Evolutionary conservation across 2,888 invertebrate genomes (phyloP).

Genomic region (Balanococcus diminutus): DNA sequence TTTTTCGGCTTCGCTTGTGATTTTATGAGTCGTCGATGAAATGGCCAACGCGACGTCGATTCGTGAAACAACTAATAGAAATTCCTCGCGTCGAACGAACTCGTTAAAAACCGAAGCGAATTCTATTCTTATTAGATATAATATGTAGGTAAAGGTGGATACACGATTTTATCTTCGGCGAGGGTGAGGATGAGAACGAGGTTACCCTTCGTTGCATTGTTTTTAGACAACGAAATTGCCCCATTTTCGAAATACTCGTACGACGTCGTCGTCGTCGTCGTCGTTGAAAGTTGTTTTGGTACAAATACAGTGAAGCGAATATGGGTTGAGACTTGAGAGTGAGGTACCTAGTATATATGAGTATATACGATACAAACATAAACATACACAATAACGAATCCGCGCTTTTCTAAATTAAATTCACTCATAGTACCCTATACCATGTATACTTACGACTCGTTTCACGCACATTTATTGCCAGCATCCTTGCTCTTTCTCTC

Average conservation of each 20-base stretch:
- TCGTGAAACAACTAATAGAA: not conserved
- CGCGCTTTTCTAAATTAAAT: not conserved
- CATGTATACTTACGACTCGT: not conserved
- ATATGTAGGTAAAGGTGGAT: not conserved
- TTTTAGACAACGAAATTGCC: not conserved
- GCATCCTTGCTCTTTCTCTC: not conserved
- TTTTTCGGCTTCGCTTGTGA: not conserved
- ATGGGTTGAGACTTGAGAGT: not conserved
- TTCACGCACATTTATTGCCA: not conserved
- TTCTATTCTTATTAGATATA: not conserved
- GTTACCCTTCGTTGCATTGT: not conserved
- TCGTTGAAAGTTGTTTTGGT: no score
- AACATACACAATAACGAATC: not conserved
- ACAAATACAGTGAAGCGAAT: not conserved
- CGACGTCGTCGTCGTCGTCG: not conserved
- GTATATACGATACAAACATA: not conserved
- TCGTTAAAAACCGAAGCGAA: not conserved
- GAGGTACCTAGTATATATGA: no score
- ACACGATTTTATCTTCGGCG: not conserved
- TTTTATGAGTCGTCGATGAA: not conserved
- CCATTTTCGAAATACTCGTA: not conserved
- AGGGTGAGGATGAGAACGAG: not conserved
- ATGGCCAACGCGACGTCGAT: not conserved
- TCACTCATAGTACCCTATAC: not conserved
- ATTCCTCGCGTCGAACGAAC: not conserved